phyloP scores from a whole-genome alignment of 2,113 vertebrate species.

The Ciconia maguari region DNA sequence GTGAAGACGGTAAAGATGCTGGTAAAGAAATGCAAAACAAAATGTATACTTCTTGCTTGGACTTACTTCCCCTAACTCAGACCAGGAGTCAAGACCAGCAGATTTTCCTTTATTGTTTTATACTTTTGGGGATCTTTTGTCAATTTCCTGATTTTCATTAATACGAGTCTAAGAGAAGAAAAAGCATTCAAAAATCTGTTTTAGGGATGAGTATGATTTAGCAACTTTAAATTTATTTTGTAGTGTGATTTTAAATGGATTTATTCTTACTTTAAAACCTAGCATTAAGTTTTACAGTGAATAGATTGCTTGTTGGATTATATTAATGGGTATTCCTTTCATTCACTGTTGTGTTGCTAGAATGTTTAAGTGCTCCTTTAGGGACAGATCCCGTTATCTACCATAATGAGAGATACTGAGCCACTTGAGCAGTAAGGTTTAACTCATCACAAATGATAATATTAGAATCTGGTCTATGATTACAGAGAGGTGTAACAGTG shows the following conservation, averaged over 20 bases:
- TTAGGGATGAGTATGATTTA: neutral
- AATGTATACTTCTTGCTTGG: neutral
- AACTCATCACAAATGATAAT: neutral
- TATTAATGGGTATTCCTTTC: neutral
- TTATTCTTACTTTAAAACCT: neutral
- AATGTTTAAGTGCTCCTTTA: neutral
- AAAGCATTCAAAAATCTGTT: neutral
- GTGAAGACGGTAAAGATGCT: neutral
- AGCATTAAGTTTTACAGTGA: neutral
- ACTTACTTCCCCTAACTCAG: neutral
- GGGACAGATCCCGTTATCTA: neutral
- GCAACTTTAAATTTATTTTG: neutral
- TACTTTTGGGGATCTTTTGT: neutral
- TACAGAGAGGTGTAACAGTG: neutral
- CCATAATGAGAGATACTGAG: neutral
- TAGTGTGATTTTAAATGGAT: neutral
- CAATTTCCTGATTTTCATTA: neutral
- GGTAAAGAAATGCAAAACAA: neutral
- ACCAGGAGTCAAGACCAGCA: neutral
- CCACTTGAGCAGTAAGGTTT: neutral
- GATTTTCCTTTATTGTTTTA: neutral
- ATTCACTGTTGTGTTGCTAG: neutral
- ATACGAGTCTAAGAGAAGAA: neutral
- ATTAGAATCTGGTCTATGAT: neutral
- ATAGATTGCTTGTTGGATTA: neutral